Conservation (phyloP, 2,888 invertebrate genomes). For the Acleris laterana region DNA sequence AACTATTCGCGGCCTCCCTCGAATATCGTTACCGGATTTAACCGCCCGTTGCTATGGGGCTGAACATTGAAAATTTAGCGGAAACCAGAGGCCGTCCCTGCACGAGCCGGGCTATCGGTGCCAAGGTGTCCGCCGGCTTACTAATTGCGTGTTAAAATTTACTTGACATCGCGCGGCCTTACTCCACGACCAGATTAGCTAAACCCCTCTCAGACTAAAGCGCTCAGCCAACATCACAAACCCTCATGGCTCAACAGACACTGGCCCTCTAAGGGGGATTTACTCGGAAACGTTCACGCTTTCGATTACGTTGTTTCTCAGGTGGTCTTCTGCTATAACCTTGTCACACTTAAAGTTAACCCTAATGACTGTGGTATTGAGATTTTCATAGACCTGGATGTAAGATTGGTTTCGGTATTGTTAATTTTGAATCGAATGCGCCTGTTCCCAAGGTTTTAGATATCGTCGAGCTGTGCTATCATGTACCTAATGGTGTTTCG, state of each 20-base stretch:
- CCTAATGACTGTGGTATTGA: slow-evolving; percentile 26
- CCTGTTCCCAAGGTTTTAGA: slow-evolving; percentile 13
- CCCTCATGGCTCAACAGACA: slow-evolving; percentile 47
- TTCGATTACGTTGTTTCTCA: slow-evolving; percentile 65
- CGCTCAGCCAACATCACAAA: slow-evolving; percentile 50
- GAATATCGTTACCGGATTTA: slow-evolving; percentile 48
- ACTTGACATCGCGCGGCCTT: slow-evolving; percentile 80
- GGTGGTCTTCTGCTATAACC: slow-evolving; percentile 72
- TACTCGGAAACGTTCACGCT: slow-evolving; percentile 68
- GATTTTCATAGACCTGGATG: slow-evolving; percentile 24
- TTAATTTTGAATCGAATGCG: slow-evolving; percentile 11
- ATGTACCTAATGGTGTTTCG: slow-evolving; percentile 64
- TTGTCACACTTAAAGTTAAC: slow-evolving; percentile 71
- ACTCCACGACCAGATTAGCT: slow-evolving; percentile 54
- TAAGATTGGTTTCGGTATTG: slow-evolving; percentile 16
- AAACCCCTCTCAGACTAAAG: slow-evolving; percentile 51
- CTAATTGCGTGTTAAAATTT: slow-evolving; percentile 82
- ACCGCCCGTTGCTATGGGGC: slow-evolving; percentile 47
- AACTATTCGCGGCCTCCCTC: slow-evolving; percentile 56
- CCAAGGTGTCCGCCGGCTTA: slow-evolving; percentile 74
- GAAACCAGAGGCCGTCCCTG: slow-evolving; percentile 56
- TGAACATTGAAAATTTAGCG: slow-evolving; percentile 42
- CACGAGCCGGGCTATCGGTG: slow-evolving; percentile 67
- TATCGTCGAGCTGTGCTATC: slow-evolving; percentile 40
- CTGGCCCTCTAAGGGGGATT: slow-evolving; percentile 56